These are phyloP conservation scores for Zoanthus solanderi DNA, from an alignment of 92 coral and sea anemone genomes.

Conservation along the genomic window DNA sequence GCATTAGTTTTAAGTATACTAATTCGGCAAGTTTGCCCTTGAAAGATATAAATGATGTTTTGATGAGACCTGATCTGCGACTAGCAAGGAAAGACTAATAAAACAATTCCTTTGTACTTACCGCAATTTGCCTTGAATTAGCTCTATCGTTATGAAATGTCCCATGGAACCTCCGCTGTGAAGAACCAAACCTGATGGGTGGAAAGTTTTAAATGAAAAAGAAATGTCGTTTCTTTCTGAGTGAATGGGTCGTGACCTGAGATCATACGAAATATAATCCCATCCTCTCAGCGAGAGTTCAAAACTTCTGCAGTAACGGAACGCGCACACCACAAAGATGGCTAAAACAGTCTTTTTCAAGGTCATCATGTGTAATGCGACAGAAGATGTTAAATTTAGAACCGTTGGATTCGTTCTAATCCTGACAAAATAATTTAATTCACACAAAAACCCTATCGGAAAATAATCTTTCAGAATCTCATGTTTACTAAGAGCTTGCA, in stretches of 20 bases:
- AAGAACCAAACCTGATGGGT: constrained; percentile 83
- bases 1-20: no score
- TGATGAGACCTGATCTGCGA: neutral
- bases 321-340: constrained; percentile 6
- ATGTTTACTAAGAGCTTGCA: constrained; percentile 36
- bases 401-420: neutral
- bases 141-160: constrained; percentile 85
- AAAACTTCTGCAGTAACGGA: constrained; percentile 45
- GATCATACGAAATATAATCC: constrained; percentile 76
- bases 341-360: neutral
- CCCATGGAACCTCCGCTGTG: constrained; percentile 88
- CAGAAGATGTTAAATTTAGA: constrained; percentile 20
- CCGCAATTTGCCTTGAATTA: constrained; percentile 90
- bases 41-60: neutral
- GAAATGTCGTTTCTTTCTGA: constrained; percentile 66
- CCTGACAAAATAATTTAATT: neutral
- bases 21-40: neutral
- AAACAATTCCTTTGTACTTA: constrained; percentile 16
- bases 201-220: constrained; percentile 82
- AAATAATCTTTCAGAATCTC: constrained; percentile 27
- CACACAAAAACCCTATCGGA: constrained; percentile 25
- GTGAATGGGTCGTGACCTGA: constrained; percentile 68
- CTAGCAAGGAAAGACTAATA: neutral
- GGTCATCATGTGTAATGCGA: constrained; percentile 2
- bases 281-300: constrained; percentile 72